Percentiles rank a stretch among this genome's conserved stretches.
phyloP scores from a whole-genome alignment of 2,888 invertebrate genomes.

The Ommatoiulus sabulosus region DNA sequence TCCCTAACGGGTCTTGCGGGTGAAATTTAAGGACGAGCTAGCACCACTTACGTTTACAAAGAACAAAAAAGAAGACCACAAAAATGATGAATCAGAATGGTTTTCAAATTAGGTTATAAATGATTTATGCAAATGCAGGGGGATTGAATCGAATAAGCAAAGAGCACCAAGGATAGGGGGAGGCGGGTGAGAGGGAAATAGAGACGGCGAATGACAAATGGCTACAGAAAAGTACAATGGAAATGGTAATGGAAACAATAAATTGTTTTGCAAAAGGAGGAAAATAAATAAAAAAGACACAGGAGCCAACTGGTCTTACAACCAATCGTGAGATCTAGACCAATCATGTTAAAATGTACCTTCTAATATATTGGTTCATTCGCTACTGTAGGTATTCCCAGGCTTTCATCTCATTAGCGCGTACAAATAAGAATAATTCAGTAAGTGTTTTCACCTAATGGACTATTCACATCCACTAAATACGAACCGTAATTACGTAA shows the following conservation, averaged over 20 bases:
- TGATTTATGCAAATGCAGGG: slow-evolving; percentile 36
- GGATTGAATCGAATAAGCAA: neutral
- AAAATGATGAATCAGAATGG: slow-evolving; percentile 5
- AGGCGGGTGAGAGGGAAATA: neutral
- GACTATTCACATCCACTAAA: too few species aligned
- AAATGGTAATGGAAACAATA: slow-evolving; percentile 41
- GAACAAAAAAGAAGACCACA: slow-evolving; percentile 27
- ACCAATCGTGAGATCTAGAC: neutral
- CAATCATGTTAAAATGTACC: slow-evolving; percentile 5
- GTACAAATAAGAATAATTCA: too few species aligned
- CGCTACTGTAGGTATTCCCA: neutral
- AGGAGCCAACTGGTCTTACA: neutral
- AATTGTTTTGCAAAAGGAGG: neutral
- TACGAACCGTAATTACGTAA: too few species aligned
- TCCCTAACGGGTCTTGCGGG: slow-evolving; percentile 21
- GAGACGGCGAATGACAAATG: slow-evolving; percentile 27
- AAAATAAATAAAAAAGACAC: neutral
- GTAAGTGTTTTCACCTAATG: too few species aligned
- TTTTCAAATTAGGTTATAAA: slow-evolving; percentile 20
- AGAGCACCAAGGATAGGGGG: neutral
- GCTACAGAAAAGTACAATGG: slow-evolving; percentile 14
- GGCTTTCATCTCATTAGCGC: neutral
- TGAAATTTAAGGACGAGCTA: slow-evolving; percentile 10
- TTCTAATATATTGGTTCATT: neutral
- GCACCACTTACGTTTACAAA: neutral